Conservation (phyloP, 2,888 invertebrate species). For the Panopea generosa region DNA sequence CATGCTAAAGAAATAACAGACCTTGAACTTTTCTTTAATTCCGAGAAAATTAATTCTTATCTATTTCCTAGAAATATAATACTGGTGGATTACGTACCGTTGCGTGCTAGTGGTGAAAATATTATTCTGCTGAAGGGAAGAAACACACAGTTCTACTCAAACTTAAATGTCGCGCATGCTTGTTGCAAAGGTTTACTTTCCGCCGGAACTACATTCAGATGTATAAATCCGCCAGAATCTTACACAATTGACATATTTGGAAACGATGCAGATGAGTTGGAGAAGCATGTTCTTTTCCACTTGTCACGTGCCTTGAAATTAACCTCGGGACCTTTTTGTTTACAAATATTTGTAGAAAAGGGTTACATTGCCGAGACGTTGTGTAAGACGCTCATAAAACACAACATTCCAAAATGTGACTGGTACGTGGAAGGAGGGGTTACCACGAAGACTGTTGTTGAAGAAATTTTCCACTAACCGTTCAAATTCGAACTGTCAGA, state of each 20-base stretch:
- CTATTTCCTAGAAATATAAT: conserved; percentile 35
- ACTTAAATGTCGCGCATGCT: conserved; percentile 5
- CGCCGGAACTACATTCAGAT: conserved; percentile 49
- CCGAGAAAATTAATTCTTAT: not conserved
- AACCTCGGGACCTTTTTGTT: conserved; percentile 26
- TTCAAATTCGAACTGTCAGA: not conserved
- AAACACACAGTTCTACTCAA: conserved; percentile 40
- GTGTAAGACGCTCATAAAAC: conserved; percentile 33
- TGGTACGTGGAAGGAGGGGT: conserved; percentile 52
- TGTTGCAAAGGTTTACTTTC: conserved; percentile 39
- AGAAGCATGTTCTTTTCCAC: conserved; percentile 41
- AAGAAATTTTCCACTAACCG: conserved; percentile 22
- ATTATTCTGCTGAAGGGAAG: conserved; percentile 26
- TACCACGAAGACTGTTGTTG: conserved; percentile 44
- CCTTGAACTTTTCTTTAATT: conserved; percentile 2
- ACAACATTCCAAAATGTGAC: conserved; percentile 39
- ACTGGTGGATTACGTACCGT: conserved; percentile 43
- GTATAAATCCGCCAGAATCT: conserved; percentile 41
- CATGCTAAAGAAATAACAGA: not conserved
- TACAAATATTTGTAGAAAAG: conserved; percentile 56
- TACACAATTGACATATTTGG: conserved; percentile 59
- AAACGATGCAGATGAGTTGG: conserved; percentile 16
- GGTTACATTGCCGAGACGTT: conserved; percentile 50
- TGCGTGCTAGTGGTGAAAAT: conserved; percentile 23
- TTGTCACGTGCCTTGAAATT: conserved; percentile 24